Base-by-base conservation (phyloP, 2,797 vertebrate species). In the Urocyon cinereoargenteus region DNA sequence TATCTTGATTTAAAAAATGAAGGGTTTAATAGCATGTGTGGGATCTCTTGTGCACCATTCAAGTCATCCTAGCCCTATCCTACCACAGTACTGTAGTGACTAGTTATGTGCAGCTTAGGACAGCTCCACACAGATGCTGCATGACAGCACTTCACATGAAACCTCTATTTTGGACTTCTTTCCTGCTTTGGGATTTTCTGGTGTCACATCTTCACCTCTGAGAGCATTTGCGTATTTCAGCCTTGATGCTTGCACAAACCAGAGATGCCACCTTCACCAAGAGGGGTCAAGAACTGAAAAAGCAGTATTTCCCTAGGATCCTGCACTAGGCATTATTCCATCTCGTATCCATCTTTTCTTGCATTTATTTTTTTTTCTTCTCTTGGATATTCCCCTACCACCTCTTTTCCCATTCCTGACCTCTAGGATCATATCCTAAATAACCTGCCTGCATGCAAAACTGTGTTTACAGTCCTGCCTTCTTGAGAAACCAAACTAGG, bases 111-210 rank as follows among this genome's bases (percentile, higher is more conserved):
- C 40, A 18, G 7, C 5, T 62, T 19, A 16, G 4, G 51, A 61
- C 7, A 28, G 26, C 12, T 57, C 36, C 36, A n/a, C 4, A 51
- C 55, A 78, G 82, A 45, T 26, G 19, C 22, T 45, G 5, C 11
- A 10, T 5, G 12, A 11, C 0, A 24, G 4, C 2, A 0, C 5
- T n/a, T 36, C 61, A 57, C 11, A 18, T 77, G 16, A n/a, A 24
- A 79, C 8, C 18, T 88, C 49, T 73, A 45, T 18, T 90, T 66
- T 62, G 57, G 22, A 73, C 24, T 15, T 75, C 62, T 45, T 45
- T 57, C 28, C 21, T 84, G 62, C 13, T 26, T 14, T 77, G 10
- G n/a, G 8, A 24, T 40, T 59, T 68, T 62, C 34, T 31, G 40
- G n/a, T 28, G 21, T 13, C 22, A 22, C 5, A 31, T 16, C 12